phyloP scores from a whole-genome alignment of 1,140 invertebrate species.

The Drosophila sp. region DNA sequence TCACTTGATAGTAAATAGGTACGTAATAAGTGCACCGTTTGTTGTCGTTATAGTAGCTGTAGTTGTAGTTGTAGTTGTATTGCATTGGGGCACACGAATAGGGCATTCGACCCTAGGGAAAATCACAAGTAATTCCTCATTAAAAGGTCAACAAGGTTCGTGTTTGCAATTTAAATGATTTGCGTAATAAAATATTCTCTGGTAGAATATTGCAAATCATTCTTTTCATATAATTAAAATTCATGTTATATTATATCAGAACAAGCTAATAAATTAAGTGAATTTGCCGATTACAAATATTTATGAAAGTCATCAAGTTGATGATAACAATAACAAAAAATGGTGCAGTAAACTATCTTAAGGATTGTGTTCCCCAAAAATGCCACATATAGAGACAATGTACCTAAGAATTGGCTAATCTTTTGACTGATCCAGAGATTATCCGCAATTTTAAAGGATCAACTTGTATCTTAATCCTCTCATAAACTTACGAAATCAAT shows the following conservation, averaged over 20 bases:
- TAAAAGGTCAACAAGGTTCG: slow-evolving; percentile 51
- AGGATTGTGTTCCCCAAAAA: slow-evolving; percentile 18
- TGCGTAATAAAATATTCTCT: slow-evolving; percentile 37
- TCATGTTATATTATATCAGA: slow-evolving; percentile 23
- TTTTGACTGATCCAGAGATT: background rate
- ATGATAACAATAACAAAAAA: slow-evolving; percentile 16
- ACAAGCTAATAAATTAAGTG: slow-evolving; percentile 29
- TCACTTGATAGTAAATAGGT: slow-evolving; percentile 16
- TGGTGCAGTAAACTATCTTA: slow-evolving; percentile 33
- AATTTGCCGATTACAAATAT: slow-evolving; percentile 17
- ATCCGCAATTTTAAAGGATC: background rate
- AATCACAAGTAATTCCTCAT: slow-evolving; percentile 38
- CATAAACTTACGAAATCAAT: slow-evolving; percentile 12
- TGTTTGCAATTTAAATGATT: slow-evolving; percentile 54
- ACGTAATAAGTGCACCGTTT: slow-evolving; percentile 34
- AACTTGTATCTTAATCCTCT: background rate
- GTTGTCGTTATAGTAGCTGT: slow-evolving; percentile 14
- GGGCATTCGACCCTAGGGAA: slow-evolving; percentile 15
- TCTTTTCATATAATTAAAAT: background rate
- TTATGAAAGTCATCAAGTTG: slow-evolving; percentile 43
- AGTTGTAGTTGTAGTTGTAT: background rate
- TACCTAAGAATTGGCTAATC: background rate
- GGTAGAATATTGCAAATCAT: slow-evolving; percentile 52
- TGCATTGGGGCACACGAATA: slow-evolving; percentile 1
- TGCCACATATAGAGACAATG: background rate